Evolutionary conservation across 2,888 invertebrate species (phyloP), one percentile per base, ranked within the genome.

Genomic region (Tetanocera ferruginea): DNA sequence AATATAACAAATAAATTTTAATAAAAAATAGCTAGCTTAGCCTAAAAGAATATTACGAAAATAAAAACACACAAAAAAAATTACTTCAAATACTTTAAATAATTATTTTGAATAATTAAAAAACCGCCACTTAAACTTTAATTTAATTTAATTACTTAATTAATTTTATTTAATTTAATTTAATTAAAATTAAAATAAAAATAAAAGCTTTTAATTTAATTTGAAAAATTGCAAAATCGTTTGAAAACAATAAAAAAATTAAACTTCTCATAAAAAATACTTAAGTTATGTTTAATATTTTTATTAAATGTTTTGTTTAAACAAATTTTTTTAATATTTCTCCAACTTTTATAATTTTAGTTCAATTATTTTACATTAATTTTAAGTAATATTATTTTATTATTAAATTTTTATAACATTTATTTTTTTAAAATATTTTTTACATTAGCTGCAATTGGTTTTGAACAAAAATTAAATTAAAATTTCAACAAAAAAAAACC

Each of bases 51-150:
- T 49, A 60, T 31, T 51, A 62, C 19, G 31, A 52, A 34, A 51
- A 52, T 9, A 31, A 57, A 73, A 62, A 23, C 55, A 71, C 43
- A 23, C 57, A 66, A 51, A 51, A 49, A 49, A 69, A 60, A 60
- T 8, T 19, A 52, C 23, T 17, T 37, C 3, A 17, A 73, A 62
- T 62, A 74, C 49, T 62, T 74, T 49, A 74, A 43, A 23, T 37
- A 72, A 72, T 74, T 62, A 62, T 74, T 60, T 74, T 19, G 62
- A 74, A 49, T 62, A 69, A 69, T 69, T 69, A 17, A 69, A 69
- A 69, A 69, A 17, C 23, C 14, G n/a, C 37, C 19, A 69, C 25
- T 69, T 69, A 51, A 69, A 51, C n/a, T 23, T 19, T 28, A 69
- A 49, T 69, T 51, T 69, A 51, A 69, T 69, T 51, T 25, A 51